phyloP scores from a whole-genome alignment of 2,797 vertebrate species.

The Xiphophorus birchmanni region DNA sequence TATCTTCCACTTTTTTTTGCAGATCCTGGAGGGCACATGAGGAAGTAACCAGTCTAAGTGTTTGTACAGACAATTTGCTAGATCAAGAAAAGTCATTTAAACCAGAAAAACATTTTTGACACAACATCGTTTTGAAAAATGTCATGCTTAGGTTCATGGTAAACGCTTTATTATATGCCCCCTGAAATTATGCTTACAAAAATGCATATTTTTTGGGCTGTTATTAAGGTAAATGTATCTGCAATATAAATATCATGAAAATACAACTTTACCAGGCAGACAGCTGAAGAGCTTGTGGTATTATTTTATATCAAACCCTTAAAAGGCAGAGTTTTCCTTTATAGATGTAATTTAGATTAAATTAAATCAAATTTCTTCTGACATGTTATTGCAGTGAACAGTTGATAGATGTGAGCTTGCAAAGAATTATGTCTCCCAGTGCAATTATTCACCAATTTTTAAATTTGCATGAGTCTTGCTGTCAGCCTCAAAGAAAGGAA shows the following conservation, averaged over 20 bases:
- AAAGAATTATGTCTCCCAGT: background rate
- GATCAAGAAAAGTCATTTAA: background rate
- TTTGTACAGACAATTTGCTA: slow-evolving; percentile 7
- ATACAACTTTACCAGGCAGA: background rate
- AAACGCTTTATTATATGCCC: background rate
- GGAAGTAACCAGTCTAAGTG: background rate
- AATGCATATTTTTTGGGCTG: background rate
- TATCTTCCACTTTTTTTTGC: background rate
- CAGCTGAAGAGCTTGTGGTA: background rate
- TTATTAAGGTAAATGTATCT: background rate
- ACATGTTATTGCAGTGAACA: background rate
- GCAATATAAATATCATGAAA: background rate
- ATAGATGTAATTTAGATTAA: background rate
- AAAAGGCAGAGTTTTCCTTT: background rate
- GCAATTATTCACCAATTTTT: background rate
- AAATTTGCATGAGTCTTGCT: background rate
- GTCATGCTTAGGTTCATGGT: background rate
- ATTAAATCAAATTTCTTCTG: background rate
- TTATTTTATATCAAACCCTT: background rate
- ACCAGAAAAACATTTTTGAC: background rate
- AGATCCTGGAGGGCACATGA: slow-evolving; percentile 3
- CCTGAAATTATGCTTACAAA: background rate
- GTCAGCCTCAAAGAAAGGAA: background rate
- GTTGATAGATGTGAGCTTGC: background rate
- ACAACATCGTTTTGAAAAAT: background rate